phyloP scores from a whole-genome alignment of 2,888 invertebrate species.

The Magallana nippona region DNA sequence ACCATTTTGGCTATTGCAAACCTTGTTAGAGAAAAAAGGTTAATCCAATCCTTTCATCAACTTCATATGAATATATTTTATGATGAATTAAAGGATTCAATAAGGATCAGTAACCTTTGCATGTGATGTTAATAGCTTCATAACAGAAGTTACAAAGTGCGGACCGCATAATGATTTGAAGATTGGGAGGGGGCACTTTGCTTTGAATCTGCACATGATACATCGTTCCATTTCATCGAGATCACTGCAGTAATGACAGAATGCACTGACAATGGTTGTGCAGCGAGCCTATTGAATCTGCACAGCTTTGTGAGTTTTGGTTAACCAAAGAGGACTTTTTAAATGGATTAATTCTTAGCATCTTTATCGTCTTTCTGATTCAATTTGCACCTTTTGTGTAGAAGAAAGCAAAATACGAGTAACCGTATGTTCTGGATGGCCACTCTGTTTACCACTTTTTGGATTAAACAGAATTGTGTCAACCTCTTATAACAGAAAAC shows the following conservation, averaged over 20 bases:
- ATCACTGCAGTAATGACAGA: background rate
- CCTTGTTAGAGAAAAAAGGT: no score
- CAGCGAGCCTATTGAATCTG: slow-evolving; percentile 4
- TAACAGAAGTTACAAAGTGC: background rate
- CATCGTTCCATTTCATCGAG: background rate
- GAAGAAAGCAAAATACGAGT: no score
- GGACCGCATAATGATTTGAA: background rate
- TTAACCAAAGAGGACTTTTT: slow-evolving; percentile 11
- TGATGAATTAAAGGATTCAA: background rate
- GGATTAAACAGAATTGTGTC: no score
- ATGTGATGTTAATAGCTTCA: background rate
- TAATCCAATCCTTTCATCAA: no score
- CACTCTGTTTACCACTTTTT: no score
- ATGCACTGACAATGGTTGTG: background rate
- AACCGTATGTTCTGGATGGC: no score
- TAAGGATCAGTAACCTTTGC: background rate
- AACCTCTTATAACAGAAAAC: no score
- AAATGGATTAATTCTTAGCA: background rate
- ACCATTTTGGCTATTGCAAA: no score
- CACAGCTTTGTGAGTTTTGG: background rate
- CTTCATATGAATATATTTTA: no score
- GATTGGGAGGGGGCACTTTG: background rate
- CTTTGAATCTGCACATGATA: background rate
- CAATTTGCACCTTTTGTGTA: no score
- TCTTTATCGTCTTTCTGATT: no score